These are phyloP conservation scores for Galleria mellonella DNA, from an alignment of 1,140 invertebrate genomes.

Conservation along the genomic window DNA sequence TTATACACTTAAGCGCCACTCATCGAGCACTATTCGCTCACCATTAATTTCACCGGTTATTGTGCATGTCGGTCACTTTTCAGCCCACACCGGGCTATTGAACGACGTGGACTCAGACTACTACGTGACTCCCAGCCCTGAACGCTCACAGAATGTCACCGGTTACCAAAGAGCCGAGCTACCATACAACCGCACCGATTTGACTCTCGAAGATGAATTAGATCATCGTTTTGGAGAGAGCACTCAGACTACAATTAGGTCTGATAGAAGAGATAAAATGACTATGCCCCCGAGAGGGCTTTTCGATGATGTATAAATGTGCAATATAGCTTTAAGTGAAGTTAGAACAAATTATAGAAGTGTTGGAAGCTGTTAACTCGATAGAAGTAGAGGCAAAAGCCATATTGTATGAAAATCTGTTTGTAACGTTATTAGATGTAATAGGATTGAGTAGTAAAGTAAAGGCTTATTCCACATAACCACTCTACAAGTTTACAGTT, in stretches of 20 bases:
- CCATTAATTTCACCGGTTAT: conserved; percentile 41
- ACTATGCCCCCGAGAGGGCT: conserved; percentile 84
- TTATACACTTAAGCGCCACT: not conserved
- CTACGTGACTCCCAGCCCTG: conserved; percentile 63
- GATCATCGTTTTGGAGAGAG: conserved; percentile 78
- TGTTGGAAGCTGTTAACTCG: not conserved
- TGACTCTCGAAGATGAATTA: conserved; percentile 75
- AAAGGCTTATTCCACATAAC: too few species aligned
- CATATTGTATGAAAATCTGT: not conserved
- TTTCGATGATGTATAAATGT: conserved; percentile 82
- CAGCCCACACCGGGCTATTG: conserved; percentile 71
- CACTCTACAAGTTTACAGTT: too few species aligned
- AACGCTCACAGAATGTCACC: conserved; percentile 34
- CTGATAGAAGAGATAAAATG: conserved; percentile 71
- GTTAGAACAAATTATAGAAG: not conserved
- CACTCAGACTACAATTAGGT: conserved; percentile 61
- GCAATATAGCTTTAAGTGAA: conserved; percentile 13
- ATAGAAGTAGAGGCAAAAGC: not conserved
- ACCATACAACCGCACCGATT: conserved; percentile 33
- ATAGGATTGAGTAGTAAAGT: too few species aligned
- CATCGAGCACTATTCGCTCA: too few species aligned
- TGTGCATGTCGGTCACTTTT: conserved; percentile 59
- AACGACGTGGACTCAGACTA: conserved; percentile 70
- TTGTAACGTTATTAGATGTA: not conserved
- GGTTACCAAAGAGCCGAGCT: conserved; percentile 57